These are phyloP conservation scores for Linnaemya vulpina DNA, from an alignment of 2,888 invertebrate species.

Conservation along the genomic window DNA sequence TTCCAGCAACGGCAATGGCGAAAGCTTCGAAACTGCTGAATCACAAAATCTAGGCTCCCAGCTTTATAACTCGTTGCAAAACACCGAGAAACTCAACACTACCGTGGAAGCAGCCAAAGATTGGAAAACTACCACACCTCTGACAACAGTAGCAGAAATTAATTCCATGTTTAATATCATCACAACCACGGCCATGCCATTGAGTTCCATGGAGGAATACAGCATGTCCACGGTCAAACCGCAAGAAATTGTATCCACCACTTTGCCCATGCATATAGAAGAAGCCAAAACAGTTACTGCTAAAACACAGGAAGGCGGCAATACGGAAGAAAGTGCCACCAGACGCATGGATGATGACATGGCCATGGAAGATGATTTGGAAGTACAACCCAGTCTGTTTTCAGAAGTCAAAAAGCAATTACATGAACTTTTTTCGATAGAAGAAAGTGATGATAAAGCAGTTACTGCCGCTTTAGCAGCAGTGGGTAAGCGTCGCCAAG, in stretches of 20 bases:
- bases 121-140: constrained; percentile 75
- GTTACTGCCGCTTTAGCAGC: constrained; percentile 77
- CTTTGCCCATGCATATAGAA: constrained; percentile 69
- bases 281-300: constrained; percentile 57
- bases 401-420: constrained; percentile 82
- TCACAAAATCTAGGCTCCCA: constrained; percentile 88
- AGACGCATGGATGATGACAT: constrained; percentile 77
- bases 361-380: constrained; percentile 78
- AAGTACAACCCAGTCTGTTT: constrained; percentile 81
- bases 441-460: constrained; percentile 78
- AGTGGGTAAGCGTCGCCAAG: constrained; percentile 79
- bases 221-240: constrained; percentile 74
- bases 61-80: constrained; percentile 82
- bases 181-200: constrained; percentile 77
- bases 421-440: constrained; percentile 80
- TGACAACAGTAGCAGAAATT: constrained; percentile 72
- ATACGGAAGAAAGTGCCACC: constrained; percentile 78
- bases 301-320: constrained; percentile 50
- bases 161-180: constrained; percentile 61
- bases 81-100: constrained; percentile 73
- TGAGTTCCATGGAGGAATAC: constrained; percentile 69
- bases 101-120: constrained; percentile 76
- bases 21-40: constrained; percentile 90
- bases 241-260: constrained; percentile 73
- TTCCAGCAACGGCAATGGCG: constrained; percentile 82